These are phyloP conservation scores for Megatriorchis doriae DNA, from an alignment of 2,113 vertebrate species.

Conservation along the genomic window DNA sequence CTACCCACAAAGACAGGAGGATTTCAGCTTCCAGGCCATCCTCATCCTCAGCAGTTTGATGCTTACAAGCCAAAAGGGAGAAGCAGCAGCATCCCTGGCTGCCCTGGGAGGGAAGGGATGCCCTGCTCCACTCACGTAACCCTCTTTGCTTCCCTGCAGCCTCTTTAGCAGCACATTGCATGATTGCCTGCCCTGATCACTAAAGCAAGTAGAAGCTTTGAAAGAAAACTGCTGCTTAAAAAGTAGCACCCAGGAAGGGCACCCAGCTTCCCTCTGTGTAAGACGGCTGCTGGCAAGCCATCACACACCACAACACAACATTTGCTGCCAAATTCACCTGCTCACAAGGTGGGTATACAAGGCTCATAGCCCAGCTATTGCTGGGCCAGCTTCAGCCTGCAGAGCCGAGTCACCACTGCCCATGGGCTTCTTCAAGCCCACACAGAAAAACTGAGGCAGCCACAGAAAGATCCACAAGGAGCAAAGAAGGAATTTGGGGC, in stretches of 20 bases:
- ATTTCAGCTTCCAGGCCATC: neutral
- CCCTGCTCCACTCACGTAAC: neutral
- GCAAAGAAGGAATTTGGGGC: fast-evolving
- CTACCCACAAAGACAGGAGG: neutral
- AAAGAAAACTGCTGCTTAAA: neutral
- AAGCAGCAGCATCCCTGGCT: neutral
- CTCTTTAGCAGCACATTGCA: neutral
- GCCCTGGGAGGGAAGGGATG: neutral
- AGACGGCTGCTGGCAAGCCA: neutral
- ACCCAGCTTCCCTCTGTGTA: neutral
- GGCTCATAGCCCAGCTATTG: fast-evolving
- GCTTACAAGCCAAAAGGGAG: neutral
- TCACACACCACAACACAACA: neutral
- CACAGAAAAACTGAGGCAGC: neutral
- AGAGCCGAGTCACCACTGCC: neutral
- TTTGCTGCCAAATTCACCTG: neutral
- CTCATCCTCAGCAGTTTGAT: neutral
- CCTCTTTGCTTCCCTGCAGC: neutral
- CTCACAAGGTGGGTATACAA: fast-evolving
- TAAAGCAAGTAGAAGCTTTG: neutral
- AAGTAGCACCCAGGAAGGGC: neutral
- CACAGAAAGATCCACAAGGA: neutral
- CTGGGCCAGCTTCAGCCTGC: neutral
- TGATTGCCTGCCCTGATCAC: fast-evolving
- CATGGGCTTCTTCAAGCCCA: neutral